Base-by-base conservation (phyloP, 2,797 vertebrate genomes). In the Pampus argenteus region DNA sequence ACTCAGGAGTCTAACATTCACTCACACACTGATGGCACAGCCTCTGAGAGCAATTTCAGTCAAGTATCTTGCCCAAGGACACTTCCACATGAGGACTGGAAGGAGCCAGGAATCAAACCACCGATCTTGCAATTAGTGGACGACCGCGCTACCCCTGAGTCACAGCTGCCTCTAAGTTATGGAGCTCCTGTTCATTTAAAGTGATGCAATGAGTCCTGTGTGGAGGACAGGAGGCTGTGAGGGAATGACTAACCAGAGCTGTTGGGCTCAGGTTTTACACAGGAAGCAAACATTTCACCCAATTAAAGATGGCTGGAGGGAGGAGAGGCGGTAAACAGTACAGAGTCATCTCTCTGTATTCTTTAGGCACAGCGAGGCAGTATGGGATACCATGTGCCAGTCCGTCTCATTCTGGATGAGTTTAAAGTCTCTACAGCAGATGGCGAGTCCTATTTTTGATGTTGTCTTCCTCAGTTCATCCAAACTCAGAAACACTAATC, bases 401-500 rank as follows among this genome's bases (percentile, higher is more conserved):
- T 36, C 34, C 3, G 9, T 34, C 31, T 34, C 38, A 17, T 23
- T 29, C 7, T 10, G 8, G 29, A 23, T 0, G 10, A 28, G 8
- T 25, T 66, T 17, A n/a, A 36, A 56, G 15, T 51, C 40, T 45
- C 55, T 60, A 51, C 54, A 91, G 83, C 94, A 96, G 95, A 95
- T 95, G 95, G 93, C 50, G 80, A 90, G 82, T 91, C 20, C 76
- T 89, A 84, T 81, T 93, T 86, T 78, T 85, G 87, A 90, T 54
- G 29, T 66, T 49, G 55, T 57, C 81, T 78, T 76, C 18, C 79
- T 85, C 77, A 66, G 82, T 89, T 92, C 83, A 84, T 74, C 65
- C 79, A 92, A 92, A 92, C 93, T 92, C 92, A 85, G 86, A 83
- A 78, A 83, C 83, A 82, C 71, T 86, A 92, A 93, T 90, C 93